These are phyloP conservation scores for Oxyruncus cristatus DNA, from an alignment of 2,113 vertebrate genomes.

Conservation along the genomic window DNA sequence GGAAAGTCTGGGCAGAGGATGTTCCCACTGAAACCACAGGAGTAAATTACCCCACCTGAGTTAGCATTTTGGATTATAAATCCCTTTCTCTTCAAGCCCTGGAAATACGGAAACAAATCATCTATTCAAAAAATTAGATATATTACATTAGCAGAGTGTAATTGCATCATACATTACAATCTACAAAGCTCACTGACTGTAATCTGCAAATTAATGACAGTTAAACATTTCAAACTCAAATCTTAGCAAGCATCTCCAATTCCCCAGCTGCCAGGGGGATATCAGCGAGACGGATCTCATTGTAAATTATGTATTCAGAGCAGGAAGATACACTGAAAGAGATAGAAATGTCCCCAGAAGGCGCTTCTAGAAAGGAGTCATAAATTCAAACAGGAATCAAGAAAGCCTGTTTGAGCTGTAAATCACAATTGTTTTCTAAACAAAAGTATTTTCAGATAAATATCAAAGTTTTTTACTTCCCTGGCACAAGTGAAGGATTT, in stretches of 20 bases:
- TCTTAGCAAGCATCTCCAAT: slow-evolving; percentile 2
- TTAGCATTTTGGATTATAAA: neutral
- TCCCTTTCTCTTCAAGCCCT: neutral
- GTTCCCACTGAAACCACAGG: neutral
- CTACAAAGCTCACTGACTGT: neutral
- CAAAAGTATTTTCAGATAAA: neutral
- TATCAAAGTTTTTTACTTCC: neutral
- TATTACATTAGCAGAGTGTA: neutral
- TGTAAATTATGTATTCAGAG: slow-evolving; percentile 15
- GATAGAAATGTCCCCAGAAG: slow-evolving; percentile 16
- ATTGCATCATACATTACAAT: neutral
- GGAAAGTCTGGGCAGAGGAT: neutral
- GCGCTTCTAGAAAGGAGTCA: neutral
- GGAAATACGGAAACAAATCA: neutral
- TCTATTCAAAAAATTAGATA: neutral
- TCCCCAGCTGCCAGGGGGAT: neutral
- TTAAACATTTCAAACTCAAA: slow-evolving; percentile 14
- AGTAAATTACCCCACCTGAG: neutral
- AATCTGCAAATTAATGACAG: slow-evolving; percentile 54
- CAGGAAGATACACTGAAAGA: neutral
- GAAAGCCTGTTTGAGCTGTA: neutral
- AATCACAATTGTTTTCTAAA: neutral
- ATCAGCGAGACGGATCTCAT: neutral
- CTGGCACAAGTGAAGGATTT: neutral
- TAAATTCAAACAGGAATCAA: neutral